Base-by-base conservation (phyloP, 2,113 vertebrate genomes). In the Nothoprocta pentlandii region DNA sequence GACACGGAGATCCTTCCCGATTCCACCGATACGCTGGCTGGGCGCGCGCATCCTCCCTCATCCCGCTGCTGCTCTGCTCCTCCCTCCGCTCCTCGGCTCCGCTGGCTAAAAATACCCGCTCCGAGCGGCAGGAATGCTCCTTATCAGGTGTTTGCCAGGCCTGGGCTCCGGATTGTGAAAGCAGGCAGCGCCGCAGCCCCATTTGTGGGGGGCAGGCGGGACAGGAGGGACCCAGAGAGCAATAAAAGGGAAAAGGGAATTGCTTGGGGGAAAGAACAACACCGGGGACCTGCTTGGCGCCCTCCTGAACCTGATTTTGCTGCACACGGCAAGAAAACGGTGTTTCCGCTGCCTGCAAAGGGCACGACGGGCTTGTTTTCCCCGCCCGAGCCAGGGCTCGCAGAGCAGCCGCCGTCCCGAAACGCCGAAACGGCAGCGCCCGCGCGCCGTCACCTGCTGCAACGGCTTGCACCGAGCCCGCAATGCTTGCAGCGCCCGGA, bases 231-330 rank as follows among this genome's bases (percentile, higher is more conserved):
- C 4, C 8, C 34, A 80, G 58, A 56, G 17, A 28, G 7, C 3
- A 3, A 14, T 2, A 32, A 49, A 67, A 28, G 23, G 11, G 0
- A 0, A 19, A 39, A 16, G 46, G 46, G 46, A 16, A 16, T 47
- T 47, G 17, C 20, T 47, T 47, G 6, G 46, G 46, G 19, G 9
- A 20, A 47, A 20, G 46, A 20, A 19, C 17, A 8, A 20, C 46
- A 7, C 19, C 16, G 46, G 46, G 46, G 19, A 47, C 9, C 46
- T 9, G 16, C 15, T 47, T 19, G 46, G 46, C 9, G 19, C 19
- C 46, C 46, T 20, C 46, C 46, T 47, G 46, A 8, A 19, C 17
- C 19, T 21, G 46, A 19, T 19, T 47, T 47, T 19, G 46, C 46
- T 10, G 46, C 19, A 47, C 8, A 4, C 46, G 20, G 46, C 8